A percentile compares a stretch with the other conserved stretches of the same genome.
Evolutionary conservation across 2,888 invertebrate species (phyloP).

Genomic region (Chelonus formosanus): DNA sequence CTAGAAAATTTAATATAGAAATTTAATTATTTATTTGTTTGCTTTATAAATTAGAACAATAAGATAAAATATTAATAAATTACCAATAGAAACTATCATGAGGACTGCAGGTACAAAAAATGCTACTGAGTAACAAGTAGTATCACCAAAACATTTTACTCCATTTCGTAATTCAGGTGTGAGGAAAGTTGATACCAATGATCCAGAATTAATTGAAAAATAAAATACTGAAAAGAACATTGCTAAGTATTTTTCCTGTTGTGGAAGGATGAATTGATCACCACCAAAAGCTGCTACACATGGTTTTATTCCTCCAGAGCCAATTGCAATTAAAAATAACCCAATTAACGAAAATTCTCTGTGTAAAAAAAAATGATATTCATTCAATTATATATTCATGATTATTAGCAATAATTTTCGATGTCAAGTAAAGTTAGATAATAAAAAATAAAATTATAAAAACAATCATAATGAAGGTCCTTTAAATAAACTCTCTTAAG

Average conservation of each 20-base stretch:
- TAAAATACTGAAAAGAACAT: constrained; percentile 95
- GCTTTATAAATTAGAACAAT: neutral
- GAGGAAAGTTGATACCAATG: constrained; percentile 85
- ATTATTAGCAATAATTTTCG: too few relatives aligned
- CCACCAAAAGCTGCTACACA: constrained; percentile 89
- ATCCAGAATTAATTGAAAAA: constrained; percentile 92
- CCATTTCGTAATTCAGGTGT: constrained; percentile 87
- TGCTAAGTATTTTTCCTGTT: constrained; percentile 80
- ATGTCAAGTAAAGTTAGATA: too few relatives aligned
- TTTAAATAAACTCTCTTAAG: too few relatives aligned
- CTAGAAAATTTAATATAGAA: constrained; percentile 63
- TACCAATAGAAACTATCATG: constrained; percentile 84
- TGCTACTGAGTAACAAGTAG: constrained; percentile 83
- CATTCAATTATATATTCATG: too few relatives aligned
- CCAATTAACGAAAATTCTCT: constrained; percentile 75
- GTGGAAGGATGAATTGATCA: constrained; percentile 83
- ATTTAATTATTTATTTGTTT: neutral
- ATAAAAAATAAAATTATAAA: too few relatives aligned
- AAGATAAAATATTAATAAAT: constrained; percentile 49
- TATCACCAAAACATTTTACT: constrained; percentile 79
- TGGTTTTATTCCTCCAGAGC: constrained; percentile 87
- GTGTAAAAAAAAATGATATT: constrained; percentile 34
- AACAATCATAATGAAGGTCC: too few relatives aligned
- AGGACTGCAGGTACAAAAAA: constrained; percentile 89
- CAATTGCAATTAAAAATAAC: constrained; percentile 81